Evolutionary conservation across 2,797 vertebrate genomes (phyloP).

Genomic region (Avahi laniger): DNA sequence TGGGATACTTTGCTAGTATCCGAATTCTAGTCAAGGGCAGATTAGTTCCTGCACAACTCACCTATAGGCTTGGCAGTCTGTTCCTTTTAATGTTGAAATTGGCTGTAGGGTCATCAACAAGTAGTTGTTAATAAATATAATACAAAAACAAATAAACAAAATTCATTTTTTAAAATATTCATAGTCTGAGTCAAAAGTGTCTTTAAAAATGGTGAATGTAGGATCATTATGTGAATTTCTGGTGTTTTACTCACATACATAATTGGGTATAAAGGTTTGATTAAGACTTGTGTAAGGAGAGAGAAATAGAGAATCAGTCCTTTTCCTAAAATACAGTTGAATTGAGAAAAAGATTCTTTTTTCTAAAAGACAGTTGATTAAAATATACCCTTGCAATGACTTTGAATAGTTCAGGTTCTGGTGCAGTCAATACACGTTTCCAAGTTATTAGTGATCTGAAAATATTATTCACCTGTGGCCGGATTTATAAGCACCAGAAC

Average conservation of each 20-base stretch:
- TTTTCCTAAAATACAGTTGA: neutral
- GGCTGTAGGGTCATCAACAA: neutral
- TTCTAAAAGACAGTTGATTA: neutral
- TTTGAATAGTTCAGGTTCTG: constrained; percentile 18
- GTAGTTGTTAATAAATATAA: neutral
- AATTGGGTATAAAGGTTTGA: neutral
- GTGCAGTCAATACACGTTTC: neutral
- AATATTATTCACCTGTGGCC: neutral
- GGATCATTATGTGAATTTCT: neutral
- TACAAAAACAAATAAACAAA: neutral
- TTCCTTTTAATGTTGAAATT: neutral
- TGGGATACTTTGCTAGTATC: rapidly evolving
- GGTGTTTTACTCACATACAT: neutral
- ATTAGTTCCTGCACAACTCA: neutral
- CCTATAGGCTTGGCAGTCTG: neutral
- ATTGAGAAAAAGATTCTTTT: neutral
- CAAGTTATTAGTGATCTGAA: constrained; percentile 52
- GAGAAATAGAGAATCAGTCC: rapidly evolving
- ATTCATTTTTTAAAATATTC: neutral
- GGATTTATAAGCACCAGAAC: constrained; percentile 33
- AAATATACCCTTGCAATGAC: neutral
- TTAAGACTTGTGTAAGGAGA: neutral
- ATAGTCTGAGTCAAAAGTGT: neutral
- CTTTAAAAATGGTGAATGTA: neutral
- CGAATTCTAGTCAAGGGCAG: neutral